Base-by-base conservation (phyloP, 2,797 vertebrate species). In the Euthynnus affinis region DNA sequence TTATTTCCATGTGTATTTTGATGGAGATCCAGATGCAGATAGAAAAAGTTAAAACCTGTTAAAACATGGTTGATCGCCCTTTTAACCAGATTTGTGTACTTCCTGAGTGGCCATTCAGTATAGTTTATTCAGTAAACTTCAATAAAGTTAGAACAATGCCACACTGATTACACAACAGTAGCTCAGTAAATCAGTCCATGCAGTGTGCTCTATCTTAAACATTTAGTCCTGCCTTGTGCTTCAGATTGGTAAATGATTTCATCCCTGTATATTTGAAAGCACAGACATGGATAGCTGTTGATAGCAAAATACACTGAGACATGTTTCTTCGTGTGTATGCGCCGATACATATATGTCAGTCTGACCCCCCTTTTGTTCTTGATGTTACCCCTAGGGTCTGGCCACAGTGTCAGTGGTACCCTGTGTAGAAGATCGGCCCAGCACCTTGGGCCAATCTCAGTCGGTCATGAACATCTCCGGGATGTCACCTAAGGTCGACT, bases 401-500 rank as follows among this genome's bases (percentile, higher is more conserved):
- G 89, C 94, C 71, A 90, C 94, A 1, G 92, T 92, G 14, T 95
- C 96, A 23, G 93, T 87, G 58, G 91, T 95, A 25, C 90, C 94
- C 1, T 94, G 91, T 0, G 78, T 87, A 59, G 96, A 95, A 51
- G 91, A 95, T 40, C 94, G 93, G 27, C 94, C 96, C 49, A 60
- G 84, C 86, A 94, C 88, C 17, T 83, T 97, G 89, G 96, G 96
- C 29, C 95, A 97, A 27, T 98, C 97, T 22, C 93, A 96, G 66
- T 99, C 98, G 0, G 95, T 96, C 68, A 94, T 94, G 86, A 98
- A 95, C 90, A 92, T 98, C 91, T 94, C 95, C 2, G 96, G 93
- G 80, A 89, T 95, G 82, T 92, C 95, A 66, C 93, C 94, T 68
- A 96, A 94, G 53, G 86, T 91, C n/a, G 95, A 98, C 68, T 87